Conservation (phyloP, 1,140 invertebrate genomes). For the Choristoneura fumiferana region DNA sequence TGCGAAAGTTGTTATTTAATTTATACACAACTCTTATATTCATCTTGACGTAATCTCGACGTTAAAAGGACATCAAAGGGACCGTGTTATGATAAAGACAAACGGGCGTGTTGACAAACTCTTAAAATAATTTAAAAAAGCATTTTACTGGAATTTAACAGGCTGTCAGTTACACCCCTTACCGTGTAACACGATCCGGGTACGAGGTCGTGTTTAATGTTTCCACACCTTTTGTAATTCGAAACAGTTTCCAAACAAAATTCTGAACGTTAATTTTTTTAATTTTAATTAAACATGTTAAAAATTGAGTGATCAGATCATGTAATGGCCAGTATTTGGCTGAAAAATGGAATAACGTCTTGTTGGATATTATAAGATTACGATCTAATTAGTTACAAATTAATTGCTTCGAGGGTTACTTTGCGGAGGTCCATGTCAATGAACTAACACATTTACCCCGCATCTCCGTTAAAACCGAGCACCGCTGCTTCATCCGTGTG, state of each 20-base stretch:
- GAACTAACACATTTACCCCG: too few relatives aligned
- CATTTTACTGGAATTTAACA: background rate
- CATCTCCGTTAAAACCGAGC: too few relatives aligned
- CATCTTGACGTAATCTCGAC: conserved; percentile 29
- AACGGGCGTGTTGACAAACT: background rate
- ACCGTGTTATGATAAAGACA: background rate
- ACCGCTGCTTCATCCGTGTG: too few relatives aligned
- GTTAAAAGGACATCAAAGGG: background rate
- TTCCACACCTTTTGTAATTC: background rate
- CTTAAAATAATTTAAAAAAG: background rate
- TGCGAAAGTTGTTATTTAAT: too few relatives aligned
- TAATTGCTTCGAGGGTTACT: too few relatives aligned
- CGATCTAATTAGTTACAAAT: too few relatives aligned
- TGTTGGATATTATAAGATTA: too few relatives aligned
- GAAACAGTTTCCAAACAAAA: background rate
- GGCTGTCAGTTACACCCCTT: conserved; percentile 1
- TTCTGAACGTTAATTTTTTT: background rate
- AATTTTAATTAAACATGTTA: too few relatives aligned
- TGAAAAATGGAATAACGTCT: too few relatives aligned
- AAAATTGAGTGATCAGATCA: too few relatives aligned
- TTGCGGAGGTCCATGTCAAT: too few relatives aligned
- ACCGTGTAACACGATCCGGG: background rate
- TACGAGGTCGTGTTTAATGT: background rate
- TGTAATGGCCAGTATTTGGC: too few relatives aligned
- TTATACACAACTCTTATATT: conserved; percentile 35